Percentiles rank a stretch among this genome's conserved stretches.
Conservation (phyloP, 2,888 invertebrate genomes). For the Hydriomena furcata region DNA sequence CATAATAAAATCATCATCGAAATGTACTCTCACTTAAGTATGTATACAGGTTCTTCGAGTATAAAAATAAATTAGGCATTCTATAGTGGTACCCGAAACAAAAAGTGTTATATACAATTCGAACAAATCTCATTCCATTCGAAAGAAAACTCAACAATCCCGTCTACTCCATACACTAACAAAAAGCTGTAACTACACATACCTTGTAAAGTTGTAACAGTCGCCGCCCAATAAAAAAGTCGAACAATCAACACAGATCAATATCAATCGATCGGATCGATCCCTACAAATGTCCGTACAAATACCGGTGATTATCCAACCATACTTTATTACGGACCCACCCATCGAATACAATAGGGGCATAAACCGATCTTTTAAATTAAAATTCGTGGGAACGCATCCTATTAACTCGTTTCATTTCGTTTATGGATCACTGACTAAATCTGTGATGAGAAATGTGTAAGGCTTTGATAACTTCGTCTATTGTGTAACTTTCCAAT, state of each 20-base stretch:
- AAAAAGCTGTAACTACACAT: neutral
- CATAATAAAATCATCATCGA: too few relatives aligned
- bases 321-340: slow-evolving; percentile 56
- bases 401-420: slow-evolving; percentile 37
- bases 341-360: slow-evolving; percentile 43
- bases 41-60: too few relatives aligned
- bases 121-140: too few relatives aligned
- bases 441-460: neutral
- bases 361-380: slow-evolving; percentile 41
- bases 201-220: slow-evolving; percentile 1
- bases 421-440: slow-evolving; percentile 39
- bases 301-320: slow-evolving; percentile 47
- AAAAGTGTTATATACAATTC: too few relatives aligned
- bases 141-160: too few relatives aligned
- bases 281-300: slow-evolving; percentile 48
- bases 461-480: too few relatives aligned
- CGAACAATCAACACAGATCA: slow-evolving; percentile 40
- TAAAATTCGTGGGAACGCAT: slow-evolving; percentile 52
- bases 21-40: too few relatives aligned
- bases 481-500: too few relatives aligned
- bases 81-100: too few relatives aligned
- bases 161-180: neutral
- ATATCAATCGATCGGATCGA: slow-evolving; percentile 39
- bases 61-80: too few relatives aligned
- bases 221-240: slow-evolving; percentile 25